Evolutionary conservation across 2,888 invertebrate species (phyloP).

Genomic region (Apomyelois bistriatella): DNA sequence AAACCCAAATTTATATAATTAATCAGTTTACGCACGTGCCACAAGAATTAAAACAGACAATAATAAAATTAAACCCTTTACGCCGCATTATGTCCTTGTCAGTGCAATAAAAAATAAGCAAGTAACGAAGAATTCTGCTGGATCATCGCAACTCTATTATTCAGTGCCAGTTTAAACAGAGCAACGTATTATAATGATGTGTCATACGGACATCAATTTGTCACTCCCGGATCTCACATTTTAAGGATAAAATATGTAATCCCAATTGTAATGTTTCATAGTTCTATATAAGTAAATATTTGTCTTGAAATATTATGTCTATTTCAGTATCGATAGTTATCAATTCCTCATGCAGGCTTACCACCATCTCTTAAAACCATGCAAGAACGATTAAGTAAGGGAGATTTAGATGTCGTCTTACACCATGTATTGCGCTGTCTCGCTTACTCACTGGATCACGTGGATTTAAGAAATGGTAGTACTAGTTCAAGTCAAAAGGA

Average conservation of each 20-base stretch:
- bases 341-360: too few relatives aligned
- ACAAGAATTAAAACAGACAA: neutral
- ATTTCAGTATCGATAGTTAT: too few relatives aligned
- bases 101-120: slow-evolving; percentile 11
- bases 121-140: slow-evolving; percentile 33
- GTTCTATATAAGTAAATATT: too few relatives aligned
- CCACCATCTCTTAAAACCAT: too few relatives aligned
- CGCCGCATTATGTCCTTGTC: neutral
- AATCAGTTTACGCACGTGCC: neutral
- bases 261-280: neutral
- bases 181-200: slow-evolving; percentile 40
- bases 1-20: neutral
- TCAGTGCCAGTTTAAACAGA: slow-evolving; percentile 59
- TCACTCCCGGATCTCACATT: slow-evolving; percentile 62
- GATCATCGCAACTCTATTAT: slow-evolving; percentile 63
- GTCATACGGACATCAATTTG: slow-evolving; percentile 60
- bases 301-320: too few relatives aligned
- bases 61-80: slow-evolving; percentile 1
- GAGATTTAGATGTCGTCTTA: too few relatives aligned
- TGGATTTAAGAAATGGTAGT: too few relatives aligned
- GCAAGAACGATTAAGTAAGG: too few relatives aligned
- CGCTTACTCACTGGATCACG: too few relatives aligned
- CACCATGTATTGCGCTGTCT: too few relatives aligned
- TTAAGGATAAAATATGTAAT: slow-evolving; percentile 22
- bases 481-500: too few relatives aligned